These are phyloP conservation scores for Phrynocephalus forsythii DNA, from an alignment of 2,797 vertebrate genomes.

Conservation along the genomic window DNA sequence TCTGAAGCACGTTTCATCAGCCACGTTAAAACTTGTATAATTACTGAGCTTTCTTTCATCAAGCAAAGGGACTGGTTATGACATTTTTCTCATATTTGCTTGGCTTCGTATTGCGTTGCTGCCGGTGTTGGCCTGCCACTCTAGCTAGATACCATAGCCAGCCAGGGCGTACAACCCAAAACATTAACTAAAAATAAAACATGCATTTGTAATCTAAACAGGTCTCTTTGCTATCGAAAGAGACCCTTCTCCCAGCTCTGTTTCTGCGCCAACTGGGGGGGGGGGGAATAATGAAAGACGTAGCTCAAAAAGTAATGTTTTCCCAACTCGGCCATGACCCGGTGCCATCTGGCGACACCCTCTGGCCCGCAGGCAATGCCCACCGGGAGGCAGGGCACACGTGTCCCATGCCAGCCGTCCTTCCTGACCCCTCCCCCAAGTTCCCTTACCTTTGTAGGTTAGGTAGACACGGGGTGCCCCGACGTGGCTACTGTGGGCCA, in stretches of 20 bases:
- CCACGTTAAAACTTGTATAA: not conserved
- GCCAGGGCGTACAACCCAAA: not conserved
- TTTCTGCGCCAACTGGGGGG: no score
- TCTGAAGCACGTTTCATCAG: no score
- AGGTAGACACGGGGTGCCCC: conserved; percentile 30
- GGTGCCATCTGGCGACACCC: not conserved
- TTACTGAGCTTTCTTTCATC: not conserved
- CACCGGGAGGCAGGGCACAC: no score
- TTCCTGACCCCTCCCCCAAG: no score
- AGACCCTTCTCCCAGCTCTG: not conserved
- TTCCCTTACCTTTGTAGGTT: conserved; percentile 44
- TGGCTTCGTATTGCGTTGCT: not conserved
- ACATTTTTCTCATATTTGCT: not conserved
- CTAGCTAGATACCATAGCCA: not conserved
- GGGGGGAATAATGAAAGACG: no score
- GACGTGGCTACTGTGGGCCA: not conserved
- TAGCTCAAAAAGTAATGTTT: no score
- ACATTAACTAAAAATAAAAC: not conserved
- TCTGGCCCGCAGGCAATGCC: no score
- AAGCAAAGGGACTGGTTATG: no score
- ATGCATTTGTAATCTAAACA: not conserved
- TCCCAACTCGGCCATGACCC: not conserved
- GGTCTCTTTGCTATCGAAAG: not conserved
- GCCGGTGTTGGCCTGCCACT: not conserved
- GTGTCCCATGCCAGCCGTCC: not conserved